These are phyloP conservation scores for Distichodus sexfasciatus DNA, from an alignment of 2,797 vertebrate species.

Conservation along the genomic window DNA sequence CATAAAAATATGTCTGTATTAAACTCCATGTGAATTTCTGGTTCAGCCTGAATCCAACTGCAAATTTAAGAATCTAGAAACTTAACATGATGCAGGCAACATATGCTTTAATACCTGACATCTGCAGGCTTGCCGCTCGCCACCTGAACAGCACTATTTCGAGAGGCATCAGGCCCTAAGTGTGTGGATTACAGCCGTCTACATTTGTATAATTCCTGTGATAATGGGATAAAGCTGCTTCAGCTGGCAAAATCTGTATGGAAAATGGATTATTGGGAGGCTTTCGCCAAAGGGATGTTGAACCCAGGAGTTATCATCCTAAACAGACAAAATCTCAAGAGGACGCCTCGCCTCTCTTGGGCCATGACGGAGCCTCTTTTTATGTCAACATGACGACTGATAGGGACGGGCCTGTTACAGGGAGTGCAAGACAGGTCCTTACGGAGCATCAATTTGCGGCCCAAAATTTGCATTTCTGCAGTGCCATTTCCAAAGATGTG, in stretches of 20 bases:
- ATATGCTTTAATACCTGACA: slow-evolving; percentile 40
- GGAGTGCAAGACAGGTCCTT: slow-evolving; percentile 37
- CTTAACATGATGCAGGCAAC: slow-evolving; percentile 3
- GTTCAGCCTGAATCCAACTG: neutral
- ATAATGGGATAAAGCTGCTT: slow-evolving; percentile 79
- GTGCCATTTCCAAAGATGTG: slow-evolving; percentile 51
- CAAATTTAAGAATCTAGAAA: neutral
- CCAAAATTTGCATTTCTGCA: slow-evolving; percentile 61
- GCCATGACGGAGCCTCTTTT: slow-evolving; percentile 59
- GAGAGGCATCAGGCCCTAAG: slow-evolving; percentile 65
- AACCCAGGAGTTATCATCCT: slow-evolving; percentile 72
- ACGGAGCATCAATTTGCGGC: slow-evolving; percentile 50
- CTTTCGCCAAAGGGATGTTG: slow-evolving; percentile 68
- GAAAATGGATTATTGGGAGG: slow-evolving; percentile 76
- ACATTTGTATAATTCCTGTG: slow-evolving; percentile 77
- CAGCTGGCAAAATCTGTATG: slow-evolving; percentile 72
- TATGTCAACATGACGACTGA: slow-evolving; percentile 58
- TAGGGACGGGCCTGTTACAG: slow-evolving; percentile 53
- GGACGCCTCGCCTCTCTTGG: slow-evolving; percentile 63
- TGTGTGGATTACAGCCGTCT: slow-evolving; percentile 75
- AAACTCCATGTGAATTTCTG: too few relatives aligned
- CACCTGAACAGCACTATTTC: slow-evolving; percentile 59
- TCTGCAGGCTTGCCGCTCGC: slow-evolving; percentile 55
- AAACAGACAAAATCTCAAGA: slow-evolving; percentile 73
- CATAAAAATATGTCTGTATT: too few relatives aligned